Base-by-base conservation (phyloP, 2,888 invertebrate genomes). In the Sepioteuthis lessoniana region DNA sequence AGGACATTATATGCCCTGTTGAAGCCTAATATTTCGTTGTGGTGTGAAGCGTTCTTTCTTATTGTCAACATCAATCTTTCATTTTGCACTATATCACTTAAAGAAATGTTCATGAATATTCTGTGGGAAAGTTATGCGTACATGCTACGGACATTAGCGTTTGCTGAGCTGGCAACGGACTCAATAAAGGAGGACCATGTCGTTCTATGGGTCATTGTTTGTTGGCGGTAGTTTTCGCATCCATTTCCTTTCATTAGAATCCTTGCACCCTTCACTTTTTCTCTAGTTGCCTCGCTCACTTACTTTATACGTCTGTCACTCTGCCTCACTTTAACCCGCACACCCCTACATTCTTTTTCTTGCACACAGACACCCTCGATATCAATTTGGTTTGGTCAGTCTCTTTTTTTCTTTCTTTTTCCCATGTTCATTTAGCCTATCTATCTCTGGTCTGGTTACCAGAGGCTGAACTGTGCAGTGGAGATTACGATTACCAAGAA, bases 1-100 rank as follows among this genome's bases (percentile, higher is more conserved):
- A 76, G n/a, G n/a, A n/a, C n/a, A 76, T 76, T 76, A 76, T 76
- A 76, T n/a, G n/a, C 13, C 76, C 76, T 76, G n/a, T 76, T 76
- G n/a, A n/a, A 76, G n/a, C 60, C 60, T 60, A 60, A 28, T 31
- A 60, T 60, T 76, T 76, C 76, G n/a, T 35, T 76, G 76, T 16
- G 76, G 76, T 76, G 76, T n/a, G 76, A 76, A 76, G n/a, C 76
- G n/a, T 16, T n/a, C n/a, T 76, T 55, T n/a, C n/a, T 76, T n/a
- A n/a, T 13, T 76, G n/a, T 76, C 76, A 76, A 76, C 76, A 76
- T 16, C 13, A n/a, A 76, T n/a, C n/a, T 3, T 10, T 76, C n/a
- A n/a, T 76, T 31, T n/a, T 76, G 76, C 4, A 76, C n/a, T 76
- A n/a, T 3, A 76, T 16, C n/a, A 76, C 16, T n/a, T 16, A 16